phyloP scores from a whole-genome alignment of 2,888 invertebrate genomes.

The Mystacides longicornis region DNA sequence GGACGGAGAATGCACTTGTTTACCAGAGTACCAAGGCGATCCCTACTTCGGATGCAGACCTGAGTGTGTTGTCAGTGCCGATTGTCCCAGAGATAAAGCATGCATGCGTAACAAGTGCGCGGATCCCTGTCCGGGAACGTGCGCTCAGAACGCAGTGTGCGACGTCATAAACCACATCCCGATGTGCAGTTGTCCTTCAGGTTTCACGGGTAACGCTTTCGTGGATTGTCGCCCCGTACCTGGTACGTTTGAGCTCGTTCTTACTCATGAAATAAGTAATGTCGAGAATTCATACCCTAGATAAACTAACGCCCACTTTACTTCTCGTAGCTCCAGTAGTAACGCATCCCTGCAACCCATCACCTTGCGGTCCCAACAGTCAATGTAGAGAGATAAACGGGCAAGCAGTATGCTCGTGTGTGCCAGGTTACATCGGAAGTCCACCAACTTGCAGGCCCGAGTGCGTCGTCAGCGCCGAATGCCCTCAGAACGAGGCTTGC shows the following conservation, averaged over 20 bases:
- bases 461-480: slow-evolving; percentile 67
- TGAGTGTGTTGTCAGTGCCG: slow-evolving; percentile 69
- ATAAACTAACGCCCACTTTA: background rate
- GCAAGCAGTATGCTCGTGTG: slow-evolving; percentile 66
- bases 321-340: slow-evolving; percentile 30
- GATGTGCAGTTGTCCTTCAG: slow-evolving; percentile 57
- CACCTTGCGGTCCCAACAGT: slow-evolving; percentile 68
- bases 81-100: slow-evolving; percentile 59
- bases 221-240: slow-evolving; percentile 46
- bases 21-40: slow-evolving; percentile 64
- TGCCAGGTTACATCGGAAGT: slow-evolving; percentile 57
- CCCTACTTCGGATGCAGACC: slow-evolving; percentile 68
- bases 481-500: slow-evolving; percentile 61
- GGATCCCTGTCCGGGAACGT: slow-evolving; percentile 66
- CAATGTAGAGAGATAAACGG: slow-evolving; percentile 59
- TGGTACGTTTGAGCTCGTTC: slow-evolving; percentile 16
- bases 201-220: slow-evolving; percentile 63
- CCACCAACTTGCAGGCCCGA: slow-evolving; percentile 70
- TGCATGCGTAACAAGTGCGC: slow-evolving; percentile 67
- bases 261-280: background rate
- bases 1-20: slow-evolving; percentile 61
- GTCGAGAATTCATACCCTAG: background rate
- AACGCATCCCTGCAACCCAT: slow-evolving; percentile 44
- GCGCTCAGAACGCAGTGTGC: slow-evolving; percentile 54
- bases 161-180: slow-evolving; percentile 60